Percentiles rank a stretch among this genome's conserved stretches.
phyloP scores from a whole-genome alignment of 2,113 vertebrate genomes.

The Lates calcarifer region DNA sequence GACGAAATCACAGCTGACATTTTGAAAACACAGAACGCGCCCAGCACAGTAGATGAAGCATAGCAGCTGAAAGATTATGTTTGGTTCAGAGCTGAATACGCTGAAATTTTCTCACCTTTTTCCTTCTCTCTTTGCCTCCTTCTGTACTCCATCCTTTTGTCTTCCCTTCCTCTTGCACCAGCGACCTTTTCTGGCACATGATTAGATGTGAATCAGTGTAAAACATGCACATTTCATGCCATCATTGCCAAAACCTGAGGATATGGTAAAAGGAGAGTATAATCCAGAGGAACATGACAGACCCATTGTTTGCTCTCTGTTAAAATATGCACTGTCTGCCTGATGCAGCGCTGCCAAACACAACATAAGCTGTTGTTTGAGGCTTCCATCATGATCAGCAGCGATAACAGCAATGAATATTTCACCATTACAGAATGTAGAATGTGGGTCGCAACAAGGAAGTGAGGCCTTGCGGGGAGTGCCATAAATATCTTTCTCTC shows the following conservation, averaged over 20 bases:
- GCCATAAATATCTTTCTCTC: slow-evolving; percentile 70
- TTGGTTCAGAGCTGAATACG: neutral
- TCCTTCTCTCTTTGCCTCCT: neutral
- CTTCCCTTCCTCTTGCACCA: neutral
- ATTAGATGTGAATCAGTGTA: slow-evolving; percentile 15
- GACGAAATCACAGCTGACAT: slow-evolving; percentile 71
- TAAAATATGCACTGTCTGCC: slow-evolving; percentile 37
- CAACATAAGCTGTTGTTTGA: slow-evolving; percentile 29
- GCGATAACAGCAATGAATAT: slow-evolving; percentile 61
- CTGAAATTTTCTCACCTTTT: slow-evolving; percentile 21
- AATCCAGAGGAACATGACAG: slow-evolving; percentile 24
- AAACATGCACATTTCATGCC: neutral
- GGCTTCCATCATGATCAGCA: slow-evolving; percentile 49
- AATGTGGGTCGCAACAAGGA: slow-evolving; percentile 72
- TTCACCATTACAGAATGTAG: slow-evolving; percentile 63
- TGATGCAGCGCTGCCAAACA: slow-evolving; percentile 8
- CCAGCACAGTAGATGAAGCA: slow-evolving; percentile 25
- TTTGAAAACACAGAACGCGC: slow-evolving; percentile 42
- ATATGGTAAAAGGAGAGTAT: neutral
- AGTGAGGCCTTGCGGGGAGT: slow-evolving; percentile 65
- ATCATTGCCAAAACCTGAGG: neutral
- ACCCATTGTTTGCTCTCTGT: slow-evolving; percentile 18
- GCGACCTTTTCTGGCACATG: slow-evolving; percentile 34
- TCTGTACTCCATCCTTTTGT: neutral
- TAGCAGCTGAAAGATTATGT: slow-evolving; percentile 32